Conservation (phyloP, 2,113 vertebrate genomes). For the Pterocles gutturalis region DNA sequence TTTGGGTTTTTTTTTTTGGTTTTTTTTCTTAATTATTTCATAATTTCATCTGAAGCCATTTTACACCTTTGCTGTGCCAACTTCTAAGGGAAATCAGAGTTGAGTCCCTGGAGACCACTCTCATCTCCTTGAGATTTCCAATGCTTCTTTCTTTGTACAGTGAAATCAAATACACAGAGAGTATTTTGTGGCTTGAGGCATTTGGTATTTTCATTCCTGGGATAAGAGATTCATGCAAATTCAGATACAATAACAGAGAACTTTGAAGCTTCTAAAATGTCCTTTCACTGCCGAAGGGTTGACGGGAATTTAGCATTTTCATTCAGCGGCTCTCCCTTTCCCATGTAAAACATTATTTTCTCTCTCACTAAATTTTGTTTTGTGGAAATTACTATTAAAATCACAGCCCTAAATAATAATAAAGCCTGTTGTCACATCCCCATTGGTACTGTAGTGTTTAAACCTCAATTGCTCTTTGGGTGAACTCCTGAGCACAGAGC, state of each 20-base stretch:
- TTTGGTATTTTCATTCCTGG: constrained; percentile 35
- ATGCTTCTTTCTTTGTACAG: not conserved
- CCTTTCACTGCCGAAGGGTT: not conserved
- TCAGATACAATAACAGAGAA: not conserved
- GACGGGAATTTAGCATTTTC: not conserved
- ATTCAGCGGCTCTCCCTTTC: not conserved
- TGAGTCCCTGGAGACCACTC: not conserved
- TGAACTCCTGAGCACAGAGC: not conserved
- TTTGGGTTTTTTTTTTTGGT: not conserved
- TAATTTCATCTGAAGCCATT: not conserved
- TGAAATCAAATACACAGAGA: not conserved
- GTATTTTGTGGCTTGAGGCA: constrained; percentile 10
- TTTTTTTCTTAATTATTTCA: not conserved
- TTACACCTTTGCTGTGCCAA: not conserved
- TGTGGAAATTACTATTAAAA: not conserved
- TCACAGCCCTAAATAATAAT: not conserved
- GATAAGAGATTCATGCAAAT: constrained; percentile 44
- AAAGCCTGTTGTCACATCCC: not conserved
- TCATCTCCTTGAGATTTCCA: constrained; percentile 1
- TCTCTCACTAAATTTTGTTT: not conserved
- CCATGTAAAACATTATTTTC: not conserved
- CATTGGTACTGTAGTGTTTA: not conserved
- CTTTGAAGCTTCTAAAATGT: constrained; percentile 12
- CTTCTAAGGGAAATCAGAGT: constrained; percentile 9
- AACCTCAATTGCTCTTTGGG: not conserved